Evolutionary conservation across 2,113 vertebrate species (phyloP).

Genomic region (Bubo bubo): DNA sequence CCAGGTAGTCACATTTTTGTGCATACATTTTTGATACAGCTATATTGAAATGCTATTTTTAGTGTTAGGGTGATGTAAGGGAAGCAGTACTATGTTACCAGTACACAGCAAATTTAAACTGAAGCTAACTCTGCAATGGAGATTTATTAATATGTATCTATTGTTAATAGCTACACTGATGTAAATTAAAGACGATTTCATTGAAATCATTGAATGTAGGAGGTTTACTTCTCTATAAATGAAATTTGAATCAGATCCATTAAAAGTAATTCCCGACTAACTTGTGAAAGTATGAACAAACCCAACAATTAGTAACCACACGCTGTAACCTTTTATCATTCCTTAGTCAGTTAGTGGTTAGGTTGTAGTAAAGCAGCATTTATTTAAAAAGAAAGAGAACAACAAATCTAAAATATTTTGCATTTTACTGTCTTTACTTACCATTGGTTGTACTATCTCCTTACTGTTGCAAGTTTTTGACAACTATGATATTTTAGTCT

Average conservation of each 20-base stretch:
- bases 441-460: background rate
- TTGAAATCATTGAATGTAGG: background rate
- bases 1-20: background rate
- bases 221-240: background rate
- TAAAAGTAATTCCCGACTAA: background rate
- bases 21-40: background rate
- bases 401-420: background rate
- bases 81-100: background rate
- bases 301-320: background rate
- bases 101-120: background rate
- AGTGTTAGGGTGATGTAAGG: background rate
- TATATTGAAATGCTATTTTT: background rate
- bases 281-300: background rate
- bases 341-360: background rate
- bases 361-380: background rate
- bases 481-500: background rate
- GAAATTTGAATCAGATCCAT: background rate
- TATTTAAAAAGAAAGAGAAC: background rate
- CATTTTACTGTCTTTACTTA: background rate
- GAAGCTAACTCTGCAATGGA: background rate
- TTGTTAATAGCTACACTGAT: background rate
- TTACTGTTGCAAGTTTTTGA: background rate
- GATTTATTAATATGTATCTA: background rate
- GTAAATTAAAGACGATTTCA: background rate
- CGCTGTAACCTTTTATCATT: background rate